These are phyloP conservation scores for Lampris incognitus DNA, from an alignment of 2,113 vertebrate species.

Conservation along the genomic window DNA sequence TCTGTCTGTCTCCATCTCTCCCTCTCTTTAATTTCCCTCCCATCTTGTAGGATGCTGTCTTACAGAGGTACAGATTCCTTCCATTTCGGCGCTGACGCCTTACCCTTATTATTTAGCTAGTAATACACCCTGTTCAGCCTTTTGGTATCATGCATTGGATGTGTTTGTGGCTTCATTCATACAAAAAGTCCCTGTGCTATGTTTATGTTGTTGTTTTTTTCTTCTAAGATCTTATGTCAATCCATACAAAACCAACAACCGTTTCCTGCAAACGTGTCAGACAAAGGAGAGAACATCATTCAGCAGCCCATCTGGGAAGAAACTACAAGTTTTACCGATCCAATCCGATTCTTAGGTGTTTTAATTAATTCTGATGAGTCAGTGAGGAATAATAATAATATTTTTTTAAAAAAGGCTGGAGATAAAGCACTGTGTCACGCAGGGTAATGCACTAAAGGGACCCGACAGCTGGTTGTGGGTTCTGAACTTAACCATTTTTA, in stretches of 20 bases:
- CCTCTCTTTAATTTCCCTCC: background rate
- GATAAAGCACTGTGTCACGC: no score
- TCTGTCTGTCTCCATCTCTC: conserved; percentile 31
- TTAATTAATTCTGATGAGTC: no score
- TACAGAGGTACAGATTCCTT: conserved; percentile 55
- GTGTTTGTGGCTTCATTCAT: conserved; percentile 20
- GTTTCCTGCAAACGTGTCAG: no score
- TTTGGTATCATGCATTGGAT: conserved; percentile 24
- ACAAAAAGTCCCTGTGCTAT: background rate
- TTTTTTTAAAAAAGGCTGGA: no score
- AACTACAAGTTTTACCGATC: background rate
- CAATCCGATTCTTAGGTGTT: background rate
- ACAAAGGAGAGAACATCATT: background rate
- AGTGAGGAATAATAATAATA: no score
- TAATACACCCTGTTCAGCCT: conserved; percentile 38
- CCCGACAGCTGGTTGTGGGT: no score
- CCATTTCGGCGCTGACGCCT: conserved; percentile 32
- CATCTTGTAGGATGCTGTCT: conserved; percentile 55
- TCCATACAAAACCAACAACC: no score
- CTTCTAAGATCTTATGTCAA: no score
- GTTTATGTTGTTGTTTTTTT: no score
- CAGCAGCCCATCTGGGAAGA: conserved; percentile 18
- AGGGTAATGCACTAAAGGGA: no score
- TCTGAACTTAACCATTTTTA: no score
- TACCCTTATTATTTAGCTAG: conserved; percentile 53